phyloP scores from a whole-genome alignment of 2,797 vertebrate species.

The Lepidocolaptes lacrymiger region DNA sequence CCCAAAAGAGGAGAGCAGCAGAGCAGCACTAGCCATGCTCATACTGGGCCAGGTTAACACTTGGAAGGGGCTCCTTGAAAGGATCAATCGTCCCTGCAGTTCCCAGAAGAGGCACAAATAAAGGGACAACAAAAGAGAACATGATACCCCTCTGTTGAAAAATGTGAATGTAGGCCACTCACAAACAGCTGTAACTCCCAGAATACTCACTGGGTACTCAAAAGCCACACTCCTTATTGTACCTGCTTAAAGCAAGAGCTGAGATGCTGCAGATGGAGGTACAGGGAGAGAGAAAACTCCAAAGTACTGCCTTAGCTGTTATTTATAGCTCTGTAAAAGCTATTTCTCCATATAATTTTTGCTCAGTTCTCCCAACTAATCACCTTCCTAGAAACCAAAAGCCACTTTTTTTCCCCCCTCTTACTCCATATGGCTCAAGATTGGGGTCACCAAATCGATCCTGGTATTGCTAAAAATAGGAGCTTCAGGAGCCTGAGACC shows the following conservation, averaged over 20 bases:
- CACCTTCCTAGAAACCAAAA: neutral
- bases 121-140: neutral
- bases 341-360: neutral
- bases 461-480: neutral
- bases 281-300: neutral
- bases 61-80: neutral
- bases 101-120: neutral
- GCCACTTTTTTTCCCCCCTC: accelerated
- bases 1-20: neutral
- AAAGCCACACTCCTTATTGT: neutral
- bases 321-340: neutral
- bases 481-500: neutral
- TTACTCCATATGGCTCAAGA: neutral
- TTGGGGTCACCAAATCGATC: neutral
- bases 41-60: neutral
- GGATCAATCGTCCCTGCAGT: neutral
- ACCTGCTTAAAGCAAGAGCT: neutral
- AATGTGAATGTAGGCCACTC: neutral
- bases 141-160: neutral
- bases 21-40: neutral
- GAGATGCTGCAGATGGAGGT: neutral
- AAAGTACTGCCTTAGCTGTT: neutral
- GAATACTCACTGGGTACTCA: neutral
- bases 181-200: neutral
- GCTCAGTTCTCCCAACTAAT: neutral